Percentiles rank a stretch among this genome's conserved stretches.
phyloP scores from a whole-genome alignment of 1,140 invertebrate genomes.

The Eumeta japonica region DNA sequence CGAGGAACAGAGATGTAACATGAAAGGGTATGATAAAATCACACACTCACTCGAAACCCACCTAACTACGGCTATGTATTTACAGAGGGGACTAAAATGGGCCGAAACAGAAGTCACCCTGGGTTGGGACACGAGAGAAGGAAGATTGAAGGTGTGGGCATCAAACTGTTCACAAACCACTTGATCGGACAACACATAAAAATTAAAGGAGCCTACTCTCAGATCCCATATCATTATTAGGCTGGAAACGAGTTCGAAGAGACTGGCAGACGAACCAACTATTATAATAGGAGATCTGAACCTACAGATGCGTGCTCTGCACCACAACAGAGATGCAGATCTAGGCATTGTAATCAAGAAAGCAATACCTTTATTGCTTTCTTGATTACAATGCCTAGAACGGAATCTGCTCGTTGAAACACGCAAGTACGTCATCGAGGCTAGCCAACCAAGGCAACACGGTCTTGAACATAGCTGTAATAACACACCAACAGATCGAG shows the following conservation, averaged over 20 bases:
- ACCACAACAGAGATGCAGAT: slow-evolving; percentile 1
- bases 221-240: slow-evolving; percentile 4
- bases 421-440: slow-evolving; percentile 2
- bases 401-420: slow-evolving; percentile 2
- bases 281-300: slow-evolving; percentile 7
- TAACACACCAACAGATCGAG: too few species aligned
- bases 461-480: slow-evolving; percentile 4
- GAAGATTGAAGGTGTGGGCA: slow-evolving; percentile 3
- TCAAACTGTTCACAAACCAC: slow-evolving; percentile 5
- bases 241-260: slow-evolving; percentile 5
- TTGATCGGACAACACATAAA: slow-evolving; percentile 3
- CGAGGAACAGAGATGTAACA: slow-evolving; percentile 1
- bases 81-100: slow-evolving; percentile 7
- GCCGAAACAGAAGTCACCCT: slow-evolving; percentile 5
- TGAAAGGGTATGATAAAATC: slow-evolving; percentile 6
- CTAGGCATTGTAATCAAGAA: slow-evolving; percentile 2
- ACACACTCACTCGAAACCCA: slow-evolving; percentile 1
- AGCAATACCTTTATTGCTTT: too few species aligned
- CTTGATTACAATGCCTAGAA: too few species aligned
- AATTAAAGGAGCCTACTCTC: slow-evolving; percentile 4
- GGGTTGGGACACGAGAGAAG: background rate
- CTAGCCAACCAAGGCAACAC: slow-evolving; percentile 2
- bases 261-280: slow-evolving; percentile 3
- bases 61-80: too few species aligned
- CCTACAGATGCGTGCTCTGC: too few species aligned